Percentiles rank a stretch among this genome's conserved stretches.
Evolutionary conservation across 2,797 vertebrate species (phyloP).

Genomic region (Luscinia megarhynchos): DNA sequence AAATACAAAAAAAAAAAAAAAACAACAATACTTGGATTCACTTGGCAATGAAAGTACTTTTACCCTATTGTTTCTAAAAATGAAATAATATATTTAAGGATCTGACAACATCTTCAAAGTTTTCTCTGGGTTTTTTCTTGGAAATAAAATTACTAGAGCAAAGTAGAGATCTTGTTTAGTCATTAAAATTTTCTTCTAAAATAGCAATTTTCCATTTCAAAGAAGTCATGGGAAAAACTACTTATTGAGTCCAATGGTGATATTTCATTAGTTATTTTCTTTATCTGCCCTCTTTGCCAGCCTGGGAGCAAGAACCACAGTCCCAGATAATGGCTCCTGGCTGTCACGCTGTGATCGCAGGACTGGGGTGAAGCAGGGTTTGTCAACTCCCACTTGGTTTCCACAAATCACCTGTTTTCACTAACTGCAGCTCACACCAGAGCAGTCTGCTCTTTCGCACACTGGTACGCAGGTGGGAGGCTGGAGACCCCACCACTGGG

Average conservation of each 20-base stretch:
- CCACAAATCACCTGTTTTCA: neutral
- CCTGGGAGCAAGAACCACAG: neutral
- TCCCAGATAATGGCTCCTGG: neutral
- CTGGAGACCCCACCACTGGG: rapidly evolving
- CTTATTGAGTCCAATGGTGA: neutral
- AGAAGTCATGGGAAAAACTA: neutral
- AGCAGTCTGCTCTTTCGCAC: neutral
- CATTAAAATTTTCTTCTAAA: neutral
- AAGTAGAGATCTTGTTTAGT: neutral
- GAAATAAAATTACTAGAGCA: neutral
- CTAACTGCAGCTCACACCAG: rapidly evolving
- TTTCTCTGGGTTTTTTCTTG: neutral
- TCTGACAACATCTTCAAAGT: neutral
- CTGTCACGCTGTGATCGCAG: neutral
- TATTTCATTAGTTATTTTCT: neutral
- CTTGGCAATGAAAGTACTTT: neutral
- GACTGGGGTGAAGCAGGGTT: rapidly evolving
- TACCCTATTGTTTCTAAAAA: neutral
- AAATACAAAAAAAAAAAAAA: neutral
- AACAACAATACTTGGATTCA: neutral
- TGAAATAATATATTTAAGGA: neutral
- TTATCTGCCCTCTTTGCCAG: neutral
- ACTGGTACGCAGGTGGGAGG: rapidly evolving
- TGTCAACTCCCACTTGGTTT: neutral
- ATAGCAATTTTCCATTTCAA: neutral